Conservation (phyloP, 2,888 invertebrate species). For the Dryobotodes eremita region DNA sequence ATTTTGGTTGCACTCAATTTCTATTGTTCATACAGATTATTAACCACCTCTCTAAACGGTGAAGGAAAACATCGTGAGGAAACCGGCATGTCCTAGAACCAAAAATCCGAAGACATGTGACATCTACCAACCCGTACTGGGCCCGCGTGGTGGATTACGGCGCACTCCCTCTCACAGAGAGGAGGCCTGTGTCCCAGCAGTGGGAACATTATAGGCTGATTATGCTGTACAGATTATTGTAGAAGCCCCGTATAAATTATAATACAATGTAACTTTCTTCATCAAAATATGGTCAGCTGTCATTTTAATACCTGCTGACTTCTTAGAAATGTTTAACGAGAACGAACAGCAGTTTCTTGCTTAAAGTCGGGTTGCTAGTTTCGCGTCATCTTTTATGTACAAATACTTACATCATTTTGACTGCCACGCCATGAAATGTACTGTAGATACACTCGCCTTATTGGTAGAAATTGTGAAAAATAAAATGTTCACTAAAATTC, state of each 20-base stretch:
- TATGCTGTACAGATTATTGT: not conserved
- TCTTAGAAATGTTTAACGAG: not conserved
- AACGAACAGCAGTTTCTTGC: not conserved
- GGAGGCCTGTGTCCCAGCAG: no score
- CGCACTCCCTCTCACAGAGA: no score
- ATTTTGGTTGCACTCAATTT: not conserved
- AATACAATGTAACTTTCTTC: not conserved
- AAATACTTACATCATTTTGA: not conserved
- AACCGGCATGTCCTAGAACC: no score
- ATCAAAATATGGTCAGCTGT: not conserved
- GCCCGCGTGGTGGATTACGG: no score
- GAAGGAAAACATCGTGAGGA: no score
- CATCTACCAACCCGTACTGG: no score
- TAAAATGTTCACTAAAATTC: not conserved
- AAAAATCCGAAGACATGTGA: no score
- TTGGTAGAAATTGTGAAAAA: no score
- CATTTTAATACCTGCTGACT: not conserved
- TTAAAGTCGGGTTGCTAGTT: not conserved
- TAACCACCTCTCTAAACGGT: no score
- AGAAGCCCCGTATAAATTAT: not conserved
- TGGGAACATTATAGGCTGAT: no score
- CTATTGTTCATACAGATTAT: not conserved
- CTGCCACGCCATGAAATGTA: constrained; percentile 7
- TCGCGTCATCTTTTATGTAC: not conserved
- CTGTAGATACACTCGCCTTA: not conserved